Evolutionary conservation across 2,113 vertebrate species (phyloP).

Genomic region (Chlamydotis undulata): DNA sequence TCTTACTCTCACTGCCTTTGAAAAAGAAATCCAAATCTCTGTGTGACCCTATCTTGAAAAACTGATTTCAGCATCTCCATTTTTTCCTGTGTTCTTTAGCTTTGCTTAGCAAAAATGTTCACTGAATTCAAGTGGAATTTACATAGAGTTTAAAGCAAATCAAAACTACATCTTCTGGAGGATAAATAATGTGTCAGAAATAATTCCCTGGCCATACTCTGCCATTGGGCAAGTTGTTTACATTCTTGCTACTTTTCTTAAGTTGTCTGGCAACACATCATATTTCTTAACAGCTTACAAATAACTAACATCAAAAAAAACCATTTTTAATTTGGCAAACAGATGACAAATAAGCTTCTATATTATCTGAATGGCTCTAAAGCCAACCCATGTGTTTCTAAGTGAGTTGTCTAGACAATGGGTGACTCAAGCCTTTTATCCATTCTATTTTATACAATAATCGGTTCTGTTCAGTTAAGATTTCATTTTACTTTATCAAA

Average conservation of each 20-base stretch:
- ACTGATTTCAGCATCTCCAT: not conserved
- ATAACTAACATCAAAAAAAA: not conserved
- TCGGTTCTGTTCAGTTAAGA: conserved; percentile 56
- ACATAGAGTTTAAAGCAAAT: not conserved
- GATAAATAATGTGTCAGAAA: not conserved
- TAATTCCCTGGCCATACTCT: not conserved
- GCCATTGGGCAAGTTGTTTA: not conserved
- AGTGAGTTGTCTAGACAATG: conserved; percentile 66
- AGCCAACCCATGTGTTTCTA: conserved; percentile 30
- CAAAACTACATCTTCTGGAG: not conserved
- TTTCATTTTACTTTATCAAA: conserved; percentile 55
- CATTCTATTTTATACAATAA: conserved; percentile 48
- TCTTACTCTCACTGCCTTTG: not conserved
- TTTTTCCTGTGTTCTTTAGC: not conserved
- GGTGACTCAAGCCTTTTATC: conserved; percentile 42
- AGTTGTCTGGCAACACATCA: not conserved
- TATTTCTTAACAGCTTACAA: not conserved
- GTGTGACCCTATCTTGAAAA: not conserved
- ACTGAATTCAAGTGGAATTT: not conserved
- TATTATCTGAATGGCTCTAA: conserved; percentile 30
- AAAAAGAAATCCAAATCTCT: not conserved
- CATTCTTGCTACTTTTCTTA: not conserved
- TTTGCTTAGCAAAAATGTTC: not conserved
- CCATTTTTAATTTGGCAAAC: not conserved
- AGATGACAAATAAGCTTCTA: conserved; percentile 34